Evolutionary conservation across 2,888 invertebrate genomes (phyloP), one percentile per base, ranked within the genome.

Genomic region (Drosophila monieri): DNA sequence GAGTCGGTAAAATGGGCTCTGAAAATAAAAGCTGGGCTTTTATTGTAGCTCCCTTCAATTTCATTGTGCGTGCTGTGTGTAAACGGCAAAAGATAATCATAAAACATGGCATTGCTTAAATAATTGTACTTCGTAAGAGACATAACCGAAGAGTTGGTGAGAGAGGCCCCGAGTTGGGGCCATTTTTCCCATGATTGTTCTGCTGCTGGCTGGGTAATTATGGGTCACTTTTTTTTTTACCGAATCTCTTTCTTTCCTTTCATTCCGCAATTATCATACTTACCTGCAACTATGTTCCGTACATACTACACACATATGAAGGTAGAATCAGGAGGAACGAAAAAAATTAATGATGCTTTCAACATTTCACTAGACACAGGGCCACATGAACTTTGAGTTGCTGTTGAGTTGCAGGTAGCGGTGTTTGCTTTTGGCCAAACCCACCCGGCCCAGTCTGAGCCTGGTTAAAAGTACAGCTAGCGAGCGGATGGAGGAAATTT

Each of bases 171-270:
- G 41, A 41, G 15, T 57, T 62, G 52, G 48, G 57, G 59, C 70
- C 66, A 73, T 49, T 78, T 81, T 85, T 88, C 88, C 78, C 88
- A 86, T 88, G 88, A 88, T 86, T 86, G 86, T 86, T 85, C 80
- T 81, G 74, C 78, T 77, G 74, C 69, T 54, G 68, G 58, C 61
- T 52, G 72, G 71, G 88, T 87, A 87, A 87, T 87, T 87, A 87
- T 88, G 84, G 87, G 87, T 88, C 87, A 81, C 77, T 78, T 71
- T 46, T 70, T 57, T 37, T 18, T 18, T 18, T 47, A 60, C 74
- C 55, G 66, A 51, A 61, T 78, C 70, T 51, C 23, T 47, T 46
- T 51, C 39, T 48, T 51, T 55, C 53, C 53, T 62, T 53, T 56
- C 54, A 54, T 65, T 79, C 72, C 72, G 81, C 81, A 81, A 81